Conservation (phyloP, 2,113 vertebrate species). For the Aix galericulata region DNA sequence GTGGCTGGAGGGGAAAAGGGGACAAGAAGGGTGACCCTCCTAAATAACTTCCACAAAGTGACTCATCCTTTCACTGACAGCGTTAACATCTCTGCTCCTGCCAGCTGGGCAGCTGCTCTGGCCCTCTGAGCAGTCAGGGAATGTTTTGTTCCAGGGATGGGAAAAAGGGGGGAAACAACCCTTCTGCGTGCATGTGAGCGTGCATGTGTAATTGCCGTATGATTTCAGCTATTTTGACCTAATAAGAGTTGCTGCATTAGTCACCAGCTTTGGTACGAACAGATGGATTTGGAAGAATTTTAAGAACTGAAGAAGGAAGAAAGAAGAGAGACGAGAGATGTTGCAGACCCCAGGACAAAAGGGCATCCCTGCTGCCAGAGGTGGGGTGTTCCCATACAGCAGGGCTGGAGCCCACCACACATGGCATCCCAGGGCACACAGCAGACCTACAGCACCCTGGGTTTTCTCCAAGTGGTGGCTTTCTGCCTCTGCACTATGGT, state of each 20-base stretch:
- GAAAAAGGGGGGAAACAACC: constrained; percentile 17
- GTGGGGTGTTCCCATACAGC: not conserved
- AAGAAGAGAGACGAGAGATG: not conserved
- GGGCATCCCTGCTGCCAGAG: not conserved
- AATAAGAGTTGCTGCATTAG: constrained; percentile 57
- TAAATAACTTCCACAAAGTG: constrained; percentile 66
- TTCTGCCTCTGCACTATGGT: not conserved
- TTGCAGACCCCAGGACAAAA: not conserved
- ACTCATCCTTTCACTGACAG: constrained; percentile 73
- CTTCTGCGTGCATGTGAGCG: constrained; percentile 19
- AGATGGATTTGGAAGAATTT: constrained; percentile 42
- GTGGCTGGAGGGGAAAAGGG: constrained; percentile 8
- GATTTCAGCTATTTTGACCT: constrained; percentile 75
- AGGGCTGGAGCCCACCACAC: not conserved
- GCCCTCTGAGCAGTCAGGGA: constrained; percentile 68
- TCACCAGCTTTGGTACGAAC: constrained; percentile 56
- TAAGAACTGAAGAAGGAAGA: not conserved
- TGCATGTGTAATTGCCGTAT: constrained; percentile 60
- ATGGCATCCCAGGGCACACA: not conserved
- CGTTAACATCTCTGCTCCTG: constrained; percentile 67
- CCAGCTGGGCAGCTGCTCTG: constrained; percentile 77
- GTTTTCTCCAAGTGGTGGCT: not conserved
- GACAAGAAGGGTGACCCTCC: not conserved
- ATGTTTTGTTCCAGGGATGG: constrained; percentile 74
- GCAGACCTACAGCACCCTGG: not conserved